These are phyloP conservation scores for Ceramica pisi DNA, from an alignment of 2,888 invertebrate genomes.

Conservation along the genomic window DNA sequence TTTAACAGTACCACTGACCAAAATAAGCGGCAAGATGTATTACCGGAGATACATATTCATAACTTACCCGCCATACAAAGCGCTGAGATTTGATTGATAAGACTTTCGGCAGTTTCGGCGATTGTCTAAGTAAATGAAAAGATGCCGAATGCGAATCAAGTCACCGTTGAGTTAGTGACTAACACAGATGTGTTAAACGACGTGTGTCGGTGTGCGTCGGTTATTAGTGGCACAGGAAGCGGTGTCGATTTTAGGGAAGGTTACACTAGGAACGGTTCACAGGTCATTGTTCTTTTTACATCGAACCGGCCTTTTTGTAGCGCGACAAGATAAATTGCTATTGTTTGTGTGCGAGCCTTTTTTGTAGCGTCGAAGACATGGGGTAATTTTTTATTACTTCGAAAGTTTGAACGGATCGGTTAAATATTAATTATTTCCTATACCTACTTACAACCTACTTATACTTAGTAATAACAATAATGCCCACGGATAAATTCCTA, in stretches of 20 bases:
- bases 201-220: conserved; percentile 76
- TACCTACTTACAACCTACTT: background rate
- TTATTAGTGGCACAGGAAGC: conserved; percentile 86
- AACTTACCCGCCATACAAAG: conserved; percentile 69
- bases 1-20: conserved; percentile 60
- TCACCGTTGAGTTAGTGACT: conserved; percentile 54
- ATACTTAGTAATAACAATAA: conserved; percentile 31
- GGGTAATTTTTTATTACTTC: conserved; percentile 64
- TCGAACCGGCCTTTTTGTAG: conserved; percentile 80
- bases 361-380: conserved; percentile 70
- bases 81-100: conserved; percentile 72
- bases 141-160: conserved; percentile 59
- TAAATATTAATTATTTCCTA: conserved; percentile 36
- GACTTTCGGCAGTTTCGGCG: conserved; percentile 67
- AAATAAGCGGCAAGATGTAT: conserved; percentile 72
- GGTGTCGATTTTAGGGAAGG: conserved; percentile 89
- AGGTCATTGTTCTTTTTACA: conserved; percentile 88
- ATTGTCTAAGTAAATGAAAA: conserved; percentile 65
- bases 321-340: conserved; percentile 82
- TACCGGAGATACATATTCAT: conserved; percentile 78
- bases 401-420: conserved; percentile 30
- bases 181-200: conserved; percentile 52
- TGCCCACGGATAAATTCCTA: conserved; percentile 52
- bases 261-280: conserved; percentile 84
- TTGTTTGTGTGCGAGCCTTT: conserved; percentile 77